phyloP scores from a whole-genome alignment of 2,888 invertebrate species.

The Rhagium mordax region DNA sequence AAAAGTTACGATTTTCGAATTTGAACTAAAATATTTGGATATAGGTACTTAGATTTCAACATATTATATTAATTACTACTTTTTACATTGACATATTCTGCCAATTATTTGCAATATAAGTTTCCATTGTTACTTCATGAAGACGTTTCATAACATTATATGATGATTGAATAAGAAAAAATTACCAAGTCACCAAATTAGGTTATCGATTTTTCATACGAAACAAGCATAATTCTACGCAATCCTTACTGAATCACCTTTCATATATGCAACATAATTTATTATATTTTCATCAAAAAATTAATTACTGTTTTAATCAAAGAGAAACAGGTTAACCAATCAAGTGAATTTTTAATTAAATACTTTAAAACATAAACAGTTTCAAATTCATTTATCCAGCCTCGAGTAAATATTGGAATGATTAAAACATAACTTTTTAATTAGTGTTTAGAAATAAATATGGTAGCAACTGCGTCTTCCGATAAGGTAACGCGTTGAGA shows the following conservation, averaged over 20 bases:
- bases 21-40: too few species aligned
- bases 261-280: not conserved
- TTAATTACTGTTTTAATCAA: not conserved
- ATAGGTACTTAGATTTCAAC: too few species aligned
- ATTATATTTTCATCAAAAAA: not conserved
- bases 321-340: not conserved
- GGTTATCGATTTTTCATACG: not conserved
- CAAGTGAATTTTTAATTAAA: not conserved
- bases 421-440: conserved; percentile 13
- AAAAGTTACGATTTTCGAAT: too few species aligned
- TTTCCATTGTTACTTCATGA: not conserved
- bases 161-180: not conserved
- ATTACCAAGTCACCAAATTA: not conserved
- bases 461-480: not conserved
- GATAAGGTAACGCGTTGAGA: conserved; percentile 2
- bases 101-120: not conserved
- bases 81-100: not conserved
- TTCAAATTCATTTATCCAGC: not conserved
- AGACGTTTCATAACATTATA: not conserved
- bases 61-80: not conserved
- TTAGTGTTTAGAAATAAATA: not conserved
- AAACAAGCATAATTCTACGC: not conserved
- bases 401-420: not conserved
- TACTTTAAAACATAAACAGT: not conserved
- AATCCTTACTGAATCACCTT: not conserved